These are phyloP conservation scores for Cuculus canorus DNA, from an alignment of 2,797 vertebrate species.

Conservation along the genomic window DNA sequence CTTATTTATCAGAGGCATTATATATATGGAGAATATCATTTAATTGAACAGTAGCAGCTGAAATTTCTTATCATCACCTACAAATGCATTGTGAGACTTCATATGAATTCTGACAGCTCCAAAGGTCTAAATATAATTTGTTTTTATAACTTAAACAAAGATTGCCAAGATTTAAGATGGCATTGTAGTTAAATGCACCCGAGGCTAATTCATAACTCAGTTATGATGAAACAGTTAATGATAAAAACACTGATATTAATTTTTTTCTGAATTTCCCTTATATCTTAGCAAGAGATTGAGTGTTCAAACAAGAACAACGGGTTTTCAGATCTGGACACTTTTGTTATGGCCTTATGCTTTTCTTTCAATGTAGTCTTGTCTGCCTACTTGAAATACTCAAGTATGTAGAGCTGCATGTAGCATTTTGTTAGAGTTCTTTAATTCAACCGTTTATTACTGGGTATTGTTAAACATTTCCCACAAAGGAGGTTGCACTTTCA, in stretches of 20 bases:
- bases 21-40: background rate
- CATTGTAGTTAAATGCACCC: background rate
- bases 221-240: background rate
- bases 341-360: background rate
- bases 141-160: background rate
- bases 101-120: background rate
- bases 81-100: background rate
- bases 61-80: background rate
- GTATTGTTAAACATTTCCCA: background rate
- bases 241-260: background rate
- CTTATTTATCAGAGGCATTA: background rate
- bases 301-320: no score
- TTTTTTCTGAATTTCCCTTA: background rate
- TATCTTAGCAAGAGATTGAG: background rate
- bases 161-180: background rate
- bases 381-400: background rate
- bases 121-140: background rate
- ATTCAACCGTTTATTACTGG: background rate
- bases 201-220: background rate
- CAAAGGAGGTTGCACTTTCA: background rate
- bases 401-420: background rate
- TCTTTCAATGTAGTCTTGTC: background rate
- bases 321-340: background rate
- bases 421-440: background rate
- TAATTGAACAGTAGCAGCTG: background rate